Base-by-base conservation (phyloP, 2,888 invertebrate genomes). In the Anoplius nigerrimus region DNA sequence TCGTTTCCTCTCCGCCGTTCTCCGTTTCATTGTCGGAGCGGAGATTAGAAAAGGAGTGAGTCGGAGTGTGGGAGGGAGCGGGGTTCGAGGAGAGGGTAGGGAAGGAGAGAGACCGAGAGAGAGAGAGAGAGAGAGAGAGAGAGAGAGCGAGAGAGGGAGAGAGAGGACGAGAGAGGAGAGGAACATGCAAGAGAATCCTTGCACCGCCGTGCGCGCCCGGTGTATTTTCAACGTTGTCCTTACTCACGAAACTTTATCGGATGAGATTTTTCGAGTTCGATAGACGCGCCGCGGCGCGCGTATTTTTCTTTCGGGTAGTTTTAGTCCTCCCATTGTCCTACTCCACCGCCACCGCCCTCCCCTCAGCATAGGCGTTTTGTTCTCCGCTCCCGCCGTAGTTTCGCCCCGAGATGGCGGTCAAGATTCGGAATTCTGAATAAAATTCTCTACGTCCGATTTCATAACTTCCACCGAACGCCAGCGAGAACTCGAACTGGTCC, bases 111-210 rank as follows among this genome's bases (percentile, higher is more conserved):
- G 62, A 48, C 59, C 70, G 69, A 69, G 58, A 68, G 63, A n/a
- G 24, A 24, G 42, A 59, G 71, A 56, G 48, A 45, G 52, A 62
- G 57, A 61, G 62, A 48, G 61, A 71, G 69, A 69, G 58, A 68
- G 63, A n/a, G 24, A 24, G 42, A 59, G 71, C 45, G 59, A 65
- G 54, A 70, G 78, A 62, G 55, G 11, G 18, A 8, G n/a, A n/a
- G n/a, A n/a, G n/a, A n/a, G 8, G 42, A 42, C 6, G 42, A 13
- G 13, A 13, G 18, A n/a, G 16, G 48, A 48, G 57, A 53, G n/a
- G 45, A 59, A 61, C 46, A 69, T 68, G 81, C 82, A 79, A 59
- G 71, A 71, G 80, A 80, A 83, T 83, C 81, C 79, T 81, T 70
- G 77, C 73, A 73, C 70, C n/a, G 74, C 65, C 71, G 73, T 75